A percentile compares a stretch with the other conserved stretches of the same genome.
phyloP scores from a whole-genome alignment of 2,888 invertebrate species.

The Beris morrisii region DNA sequence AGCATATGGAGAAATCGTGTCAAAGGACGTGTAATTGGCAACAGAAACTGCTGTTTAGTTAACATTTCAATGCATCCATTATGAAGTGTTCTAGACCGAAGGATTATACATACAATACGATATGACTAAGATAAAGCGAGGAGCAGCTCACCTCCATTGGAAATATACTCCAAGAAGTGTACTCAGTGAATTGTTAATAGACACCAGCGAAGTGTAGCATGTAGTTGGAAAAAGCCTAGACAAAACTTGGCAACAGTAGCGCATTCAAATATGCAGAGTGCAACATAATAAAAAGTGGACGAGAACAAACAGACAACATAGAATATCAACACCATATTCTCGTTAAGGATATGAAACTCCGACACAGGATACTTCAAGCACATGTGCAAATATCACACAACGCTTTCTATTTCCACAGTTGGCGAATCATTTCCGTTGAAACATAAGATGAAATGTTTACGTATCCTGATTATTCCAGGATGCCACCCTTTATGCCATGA shows the following conservation, averaged over 20 bases:
- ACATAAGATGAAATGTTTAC: conserved; percentile 34
- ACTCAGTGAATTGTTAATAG: conserved; percentile 39
- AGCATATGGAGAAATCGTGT: background rate
- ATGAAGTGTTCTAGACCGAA: background rate
- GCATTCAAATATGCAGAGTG: conserved; percentile 4
- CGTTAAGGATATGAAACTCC: conserved; percentile 24
- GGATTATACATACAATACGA: background rate
- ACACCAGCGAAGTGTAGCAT: conserved; percentile 32
- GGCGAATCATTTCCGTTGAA: conserved; percentile 17
- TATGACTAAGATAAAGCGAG: too few relatives aligned
- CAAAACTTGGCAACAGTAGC: conserved; percentile 19
- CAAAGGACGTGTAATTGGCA: conserved; percentile 31
- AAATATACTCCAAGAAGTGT: conserved; percentile 32
- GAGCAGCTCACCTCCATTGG: conserved; percentile 6
- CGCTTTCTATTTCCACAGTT: conserved; percentile 27
- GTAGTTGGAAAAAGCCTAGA: conserved; percentile 5
- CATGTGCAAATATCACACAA: conserved; percentile 38
- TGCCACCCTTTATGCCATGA: conserved; percentile 30
- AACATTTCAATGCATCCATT: conserved; percentile 19
- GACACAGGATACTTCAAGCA: conserved; percentile 36
- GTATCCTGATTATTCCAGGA: conserved; percentile 38
- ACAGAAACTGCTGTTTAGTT: conserved; percentile 4
- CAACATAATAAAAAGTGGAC: conserved; percentile 13
- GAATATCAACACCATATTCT: conserved; percentile 37
- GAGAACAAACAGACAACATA: conserved; percentile 33